phyloP scores from a whole-genome alignment of 2,888 invertebrate species.

The Acanthosepion lycidas region DNA sequence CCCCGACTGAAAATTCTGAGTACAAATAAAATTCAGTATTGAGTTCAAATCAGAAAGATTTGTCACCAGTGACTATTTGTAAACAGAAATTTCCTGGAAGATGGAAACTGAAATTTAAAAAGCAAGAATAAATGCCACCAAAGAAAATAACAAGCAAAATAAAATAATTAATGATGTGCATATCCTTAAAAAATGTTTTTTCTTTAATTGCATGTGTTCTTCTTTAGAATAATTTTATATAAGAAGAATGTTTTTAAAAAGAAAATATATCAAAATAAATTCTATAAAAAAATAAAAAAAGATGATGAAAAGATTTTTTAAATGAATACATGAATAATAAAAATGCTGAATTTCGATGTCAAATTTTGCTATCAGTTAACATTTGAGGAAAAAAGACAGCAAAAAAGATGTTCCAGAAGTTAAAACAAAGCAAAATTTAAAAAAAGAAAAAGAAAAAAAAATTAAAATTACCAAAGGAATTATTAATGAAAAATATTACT shows the following conservation, averaged over 20 bases:
- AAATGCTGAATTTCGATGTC: not conserved
- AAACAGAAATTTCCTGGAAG: not conserved
- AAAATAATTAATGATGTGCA: not conserved
- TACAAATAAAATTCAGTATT: not conserved
- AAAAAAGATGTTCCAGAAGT: not conserved
- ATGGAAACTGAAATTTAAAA: not conserved
- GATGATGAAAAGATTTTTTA: not conserved
- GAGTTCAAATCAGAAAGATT: not conserved
- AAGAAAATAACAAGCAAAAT: not conserved
- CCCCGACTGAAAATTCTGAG: not conserved
- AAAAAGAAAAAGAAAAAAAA: not conserved
- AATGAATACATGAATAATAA: not conserved
- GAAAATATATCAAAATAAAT: not conserved
- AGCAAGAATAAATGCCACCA: not conserved
- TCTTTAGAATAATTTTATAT: not conserved
- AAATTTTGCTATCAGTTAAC: not conserved
- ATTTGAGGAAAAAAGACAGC: no score
- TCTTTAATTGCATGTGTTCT: not conserved
- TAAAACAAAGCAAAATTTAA: not conserved
- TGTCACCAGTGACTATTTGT: not conserved
- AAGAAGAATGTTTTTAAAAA: not conserved
- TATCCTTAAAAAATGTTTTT: not conserved
- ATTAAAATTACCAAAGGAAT: not conserved
- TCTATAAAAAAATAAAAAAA: not conserved
- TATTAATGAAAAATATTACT: not conserved